A percentile compares a stretch with the other conserved stretches of the same genome.
Evolutionary conservation across 1,140 invertebrate species (phyloP).

Genomic region (Drosophila gunungcola): DNA sequence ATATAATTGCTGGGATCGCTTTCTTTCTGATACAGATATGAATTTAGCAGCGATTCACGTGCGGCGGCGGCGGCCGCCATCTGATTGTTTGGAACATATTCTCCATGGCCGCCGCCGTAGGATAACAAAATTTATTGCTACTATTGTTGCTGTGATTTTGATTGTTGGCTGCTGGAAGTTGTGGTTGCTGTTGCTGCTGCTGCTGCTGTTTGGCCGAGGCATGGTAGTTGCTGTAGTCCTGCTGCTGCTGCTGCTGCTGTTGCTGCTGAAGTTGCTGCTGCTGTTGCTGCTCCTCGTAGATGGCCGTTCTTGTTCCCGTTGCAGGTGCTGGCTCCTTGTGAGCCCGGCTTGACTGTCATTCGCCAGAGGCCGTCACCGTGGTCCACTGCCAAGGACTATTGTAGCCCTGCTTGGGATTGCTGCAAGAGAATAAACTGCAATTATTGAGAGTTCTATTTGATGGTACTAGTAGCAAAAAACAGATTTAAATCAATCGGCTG

Average conservation of each 20-base stretch:
- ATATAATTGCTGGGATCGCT: constrained; percentile 49
- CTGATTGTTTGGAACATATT: constrained; percentile 77
- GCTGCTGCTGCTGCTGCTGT: constrained; percentile 39
- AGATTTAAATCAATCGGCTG: no score
- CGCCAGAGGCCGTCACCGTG: constrained; percentile 86
- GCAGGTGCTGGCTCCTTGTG: constrained; percentile 80
- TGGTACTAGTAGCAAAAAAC: no score
- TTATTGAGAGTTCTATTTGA: not conserved
- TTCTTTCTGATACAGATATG: constrained; percentile 71
- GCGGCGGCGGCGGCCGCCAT: constrained; percentile 54
- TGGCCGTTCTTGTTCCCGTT: constrained; percentile 49
- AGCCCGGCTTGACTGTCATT: constrained; percentile 86
- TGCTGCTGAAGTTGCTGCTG: constrained; percentile 43
- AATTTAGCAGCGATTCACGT: constrained; percentile 60
- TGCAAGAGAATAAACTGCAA: constrained; percentile 15
- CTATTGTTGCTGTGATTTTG: constrained; percentile 66
- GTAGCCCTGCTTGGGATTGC: constrained; percentile 85
- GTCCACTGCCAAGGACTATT: constrained; percentile 86
- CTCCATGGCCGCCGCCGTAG: constrained; percentile 64
- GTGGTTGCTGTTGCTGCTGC: constrained; percentile 42
- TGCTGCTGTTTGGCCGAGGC: constrained; percentile 30
- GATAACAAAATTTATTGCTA: constrained; percentile 69
- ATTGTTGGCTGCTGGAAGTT: constrained; percentile 63
- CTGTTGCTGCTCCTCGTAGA: constrained; percentile 60
- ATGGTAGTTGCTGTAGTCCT: constrained; percentile 28